Evolutionary conservation across 2,797 vertebrate genomes (phyloP).

Genomic region (Salarias fasciatus): DNA sequence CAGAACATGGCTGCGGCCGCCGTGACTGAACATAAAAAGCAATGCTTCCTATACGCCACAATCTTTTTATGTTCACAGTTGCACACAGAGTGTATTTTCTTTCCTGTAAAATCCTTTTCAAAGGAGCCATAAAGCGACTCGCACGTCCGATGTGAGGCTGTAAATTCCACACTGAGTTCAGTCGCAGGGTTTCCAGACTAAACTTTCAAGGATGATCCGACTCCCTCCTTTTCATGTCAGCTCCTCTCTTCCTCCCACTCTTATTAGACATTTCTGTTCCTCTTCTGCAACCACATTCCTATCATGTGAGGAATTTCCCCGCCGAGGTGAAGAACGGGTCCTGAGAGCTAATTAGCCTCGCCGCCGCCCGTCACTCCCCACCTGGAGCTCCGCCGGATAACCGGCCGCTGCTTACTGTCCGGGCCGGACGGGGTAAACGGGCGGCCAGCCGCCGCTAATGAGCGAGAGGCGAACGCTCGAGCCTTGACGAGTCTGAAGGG

Average conservation of each 20-base stretch:
- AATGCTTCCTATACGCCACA: not conserved
- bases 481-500: slow-evolving; percentile 55
- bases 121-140: slow-evolving; percentile 13
- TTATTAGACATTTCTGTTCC: slow-evolving; percentile 48
- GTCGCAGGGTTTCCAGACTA: slow-evolving; percentile 23
- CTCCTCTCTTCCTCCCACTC: slow-evolving; percentile 57
- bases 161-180: slow-evolving; percentile 18
- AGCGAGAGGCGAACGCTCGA: slow-evolving; percentile 74
- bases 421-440: no score
- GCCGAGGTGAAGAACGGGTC: slow-evolving; percentile 69
- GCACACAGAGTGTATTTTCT: not conserved
- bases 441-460: slow-evolving; percentile 73
- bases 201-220: slow-evolving; percentile 30
- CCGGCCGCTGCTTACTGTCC: slow-evolving; percentile 55
- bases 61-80: not conserved
- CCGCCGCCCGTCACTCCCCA: slow-evolving; percentile 64
- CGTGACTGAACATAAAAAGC: not conserved
- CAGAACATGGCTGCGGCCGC: not conserved
- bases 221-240: slow-evolving; percentile 38
- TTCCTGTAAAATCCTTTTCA: slow-evolving; percentile 5
- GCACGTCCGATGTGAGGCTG: slow-evolving; percentile 21
- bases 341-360: slow-evolving; percentile 78
- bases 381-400: slow-evolving; percentile 66
- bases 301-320: slow-evolving; percentile 68
- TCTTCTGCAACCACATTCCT: slow-evolving; percentile 56